Evolutionary conservation across 1,140 invertebrate genomes (phyloP).

Genomic region (Lineus longissimus): DNA sequence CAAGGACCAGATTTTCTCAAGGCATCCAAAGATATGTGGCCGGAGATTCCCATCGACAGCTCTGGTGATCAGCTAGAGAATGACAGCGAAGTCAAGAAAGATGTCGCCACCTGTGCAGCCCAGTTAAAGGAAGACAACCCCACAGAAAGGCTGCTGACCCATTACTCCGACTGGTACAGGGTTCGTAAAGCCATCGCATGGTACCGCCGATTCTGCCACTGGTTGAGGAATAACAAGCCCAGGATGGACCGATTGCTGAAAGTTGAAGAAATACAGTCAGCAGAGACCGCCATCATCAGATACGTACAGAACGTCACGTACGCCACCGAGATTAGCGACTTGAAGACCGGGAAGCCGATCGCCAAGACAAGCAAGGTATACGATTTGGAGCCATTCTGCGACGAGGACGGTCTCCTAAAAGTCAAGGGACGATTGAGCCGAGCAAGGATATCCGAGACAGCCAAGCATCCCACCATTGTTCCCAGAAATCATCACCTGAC

Average conservation of each 20-base stretch:
- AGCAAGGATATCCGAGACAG: not conserved
- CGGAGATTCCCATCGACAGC: not conserved
- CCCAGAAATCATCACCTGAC: slow-evolving; percentile 10
- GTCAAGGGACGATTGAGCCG: slow-evolving; percentile 9
- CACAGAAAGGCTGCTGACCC: not conserved
- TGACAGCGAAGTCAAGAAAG: not conserved
- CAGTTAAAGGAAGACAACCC: not conserved
- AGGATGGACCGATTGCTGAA: not conserved
- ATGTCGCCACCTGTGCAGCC: not conserved
- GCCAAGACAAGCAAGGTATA: slow-evolving; percentile 4
- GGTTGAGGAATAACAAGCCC: not conserved
- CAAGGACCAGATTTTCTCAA: slow-evolving; percentile 8
- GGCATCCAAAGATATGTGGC: too few relatives aligned
- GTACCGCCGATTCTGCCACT: not conserved
- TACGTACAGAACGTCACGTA: slow-evolving; percentile 4
- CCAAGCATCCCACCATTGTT: slow-evolving; percentile 16
- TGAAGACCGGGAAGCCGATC: slow-evolving; percentile 4
- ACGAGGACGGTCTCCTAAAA: slow-evolving; percentile 5
- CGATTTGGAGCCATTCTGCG: slow-evolving; percentile 12
- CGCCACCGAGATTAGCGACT: not conserved
- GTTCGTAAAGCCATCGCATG: slow-evolving; percentile 2
- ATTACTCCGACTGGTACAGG: slow-evolving; percentile 12
- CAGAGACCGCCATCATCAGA: not conserved
- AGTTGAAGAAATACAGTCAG: not conserved
- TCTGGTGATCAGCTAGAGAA: not conserved